phyloP scores from a whole-genome alignment of 2,113 vertebrate species.

The Zosterops hypoxanthus region DNA sequence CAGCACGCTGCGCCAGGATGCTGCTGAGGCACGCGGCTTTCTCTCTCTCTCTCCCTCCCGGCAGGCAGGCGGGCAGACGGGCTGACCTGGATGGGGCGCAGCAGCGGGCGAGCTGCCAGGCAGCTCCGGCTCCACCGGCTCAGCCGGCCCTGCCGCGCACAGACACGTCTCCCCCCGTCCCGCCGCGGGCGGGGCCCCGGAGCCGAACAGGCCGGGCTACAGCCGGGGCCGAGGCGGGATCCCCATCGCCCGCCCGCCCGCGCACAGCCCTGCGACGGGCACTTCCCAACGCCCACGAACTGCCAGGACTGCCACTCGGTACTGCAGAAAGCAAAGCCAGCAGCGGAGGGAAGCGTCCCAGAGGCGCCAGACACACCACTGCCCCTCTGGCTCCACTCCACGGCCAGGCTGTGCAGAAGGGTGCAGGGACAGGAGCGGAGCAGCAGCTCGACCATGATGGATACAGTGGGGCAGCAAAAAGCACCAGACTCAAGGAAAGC shows the following conservation, averaged over 20 bases:
- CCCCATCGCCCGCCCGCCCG: background rate
- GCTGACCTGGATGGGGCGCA: constrained; percentile 34
- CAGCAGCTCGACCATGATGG: rapidly evolving
- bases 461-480: background rate
- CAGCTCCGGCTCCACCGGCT: constrained; percentile 33
- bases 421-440: background rate
- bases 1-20: background rate
- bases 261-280: background rate
- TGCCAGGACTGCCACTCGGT: background rate
- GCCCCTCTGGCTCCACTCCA: background rate
- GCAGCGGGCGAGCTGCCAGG: background rate
- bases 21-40: constrained; percentile 42
- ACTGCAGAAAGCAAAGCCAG: background rate
- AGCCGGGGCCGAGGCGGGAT: background rate
- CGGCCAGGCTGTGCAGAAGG: rapidly evolving
- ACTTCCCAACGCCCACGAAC: background rate
- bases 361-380: background rate
- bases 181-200: background rate
- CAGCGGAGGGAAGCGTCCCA: background rate
- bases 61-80: background rate
- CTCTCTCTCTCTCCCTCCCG: background rate
- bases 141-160: background rate
- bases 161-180: background rate
- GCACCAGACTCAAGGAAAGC: background rate
- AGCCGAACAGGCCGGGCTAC: background rate